Evolutionary conservation across 2,113 vertebrate genomes (phyloP).

Genomic region (Eonycteris spelaea): DNA sequence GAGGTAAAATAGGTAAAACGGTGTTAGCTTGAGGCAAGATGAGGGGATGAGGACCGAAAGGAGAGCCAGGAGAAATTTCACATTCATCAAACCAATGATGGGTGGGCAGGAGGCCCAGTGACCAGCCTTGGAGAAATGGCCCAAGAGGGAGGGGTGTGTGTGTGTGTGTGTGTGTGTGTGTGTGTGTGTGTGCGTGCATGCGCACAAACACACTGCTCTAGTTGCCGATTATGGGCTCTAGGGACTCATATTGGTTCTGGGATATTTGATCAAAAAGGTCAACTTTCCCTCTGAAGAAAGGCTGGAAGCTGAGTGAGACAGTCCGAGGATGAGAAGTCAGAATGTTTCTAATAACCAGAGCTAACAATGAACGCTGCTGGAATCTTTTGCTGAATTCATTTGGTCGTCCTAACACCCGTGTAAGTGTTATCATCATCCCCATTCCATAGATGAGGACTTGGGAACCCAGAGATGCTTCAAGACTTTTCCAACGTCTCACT

Average conservation of each 20-base stretch:
- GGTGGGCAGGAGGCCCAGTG: neutral
- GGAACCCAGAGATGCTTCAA: neutral
- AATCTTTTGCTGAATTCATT: neutral
- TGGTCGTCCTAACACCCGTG: neutral
- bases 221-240: neutral
- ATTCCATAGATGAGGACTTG: neutral
- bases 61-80: neutral
- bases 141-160: neutral
- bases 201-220: neutral
- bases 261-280: slow-evolving; percentile 24
- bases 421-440: neutral
- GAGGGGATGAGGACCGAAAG: neutral
- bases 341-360: neutral
- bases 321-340: neutral
- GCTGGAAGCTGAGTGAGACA: neutral
- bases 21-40: neutral
- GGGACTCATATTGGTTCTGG: neutral
- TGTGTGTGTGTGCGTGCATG: neutral
- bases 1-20: neutral
- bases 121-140: neutral
- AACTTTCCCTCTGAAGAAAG: slow-evolving; percentile 11
- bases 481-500: neutral
- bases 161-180: neutral
- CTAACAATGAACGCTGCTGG: neutral
- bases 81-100: neutral